These are phyloP conservation scores for Brachionus manjavacas DNA, from an alignment of 1,140 invertebrate genomes.

Conservation along the genomic window DNA sequence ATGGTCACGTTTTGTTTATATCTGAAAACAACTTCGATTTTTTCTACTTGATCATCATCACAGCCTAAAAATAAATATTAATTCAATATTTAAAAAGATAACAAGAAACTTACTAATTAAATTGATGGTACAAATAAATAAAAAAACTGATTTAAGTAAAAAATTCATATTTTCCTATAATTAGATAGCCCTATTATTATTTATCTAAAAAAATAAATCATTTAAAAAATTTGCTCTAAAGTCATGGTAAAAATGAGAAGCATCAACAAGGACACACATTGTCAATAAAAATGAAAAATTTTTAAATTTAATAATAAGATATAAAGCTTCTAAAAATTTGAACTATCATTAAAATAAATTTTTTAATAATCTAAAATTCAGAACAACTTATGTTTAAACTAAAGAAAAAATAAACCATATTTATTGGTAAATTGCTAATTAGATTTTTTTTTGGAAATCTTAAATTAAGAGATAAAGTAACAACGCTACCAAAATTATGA, in stretches of 20 bases:
- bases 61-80: neutral
- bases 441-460: neutral
- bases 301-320: too few relatives aligned
- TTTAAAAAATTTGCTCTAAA: neutral
- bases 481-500: neutral
- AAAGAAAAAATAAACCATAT: neutral
- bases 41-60: neutral
- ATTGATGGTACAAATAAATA: neutral
- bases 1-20: constrained; percentile 10
- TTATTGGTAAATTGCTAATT: neutral
- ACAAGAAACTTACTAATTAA: neutral
- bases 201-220: too few relatives aligned
- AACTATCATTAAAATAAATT: too few relatives aligned
- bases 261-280: too few relatives aligned
- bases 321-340: too few relatives aligned
- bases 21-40: neutral
- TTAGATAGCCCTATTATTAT: neutral
- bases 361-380: too few relatives aligned
- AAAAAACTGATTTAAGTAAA: neutral
- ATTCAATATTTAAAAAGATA: neutral
- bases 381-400: too few relatives aligned
- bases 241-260: neutral
- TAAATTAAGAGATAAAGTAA: neutral
- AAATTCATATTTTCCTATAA: constrained; percentile 4
- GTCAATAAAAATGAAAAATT: too few relatives aligned